Base-by-base conservation (phyloP, 53 echinoderm and acorn worm genomes). In the Echinometra lucunter region DNA sequence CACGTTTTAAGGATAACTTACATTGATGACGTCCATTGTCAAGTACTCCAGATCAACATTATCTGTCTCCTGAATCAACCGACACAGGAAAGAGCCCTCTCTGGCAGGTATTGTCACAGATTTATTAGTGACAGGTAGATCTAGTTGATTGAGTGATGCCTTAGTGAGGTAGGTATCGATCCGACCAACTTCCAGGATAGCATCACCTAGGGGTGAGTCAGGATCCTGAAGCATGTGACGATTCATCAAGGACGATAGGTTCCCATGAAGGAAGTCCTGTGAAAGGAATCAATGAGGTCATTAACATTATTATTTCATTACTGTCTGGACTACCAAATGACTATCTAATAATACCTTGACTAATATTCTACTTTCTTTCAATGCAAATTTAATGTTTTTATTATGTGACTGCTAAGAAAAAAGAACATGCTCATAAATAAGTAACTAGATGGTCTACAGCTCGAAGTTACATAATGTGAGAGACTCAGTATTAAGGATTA, bases 11-110 rank as follows among this genome's bases (percentile, higher is more conserved):
- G 30, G 60, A 63, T 60, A 90, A 95, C 88, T 85, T 87, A 99
- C 99, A 96, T 98, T 98, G 74, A 98, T 95, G 93, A 97, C 96
- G 28, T 99, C 99, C 6, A 96, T 88, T 11, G 99, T 97, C 89
- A 99, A 93, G 81, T 96, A 92, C 21, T 94, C 96, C 80, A 99
- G 91, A 66, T 96, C 96, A 44, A 98, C 95, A 7, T 72, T 95
- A 91, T 99, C 99, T 17, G 99, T 96, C 16, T 90, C 94, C 63
- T 83, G 92, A 35, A 98, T 94, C 44, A 99, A 55, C 66, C 96
- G 96, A 66, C 97, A 99, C 23, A 98, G 91, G 95, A 98, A 97
- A 19, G 99, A 97, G 58, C 98, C 99, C 35, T 95, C 96, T 55
- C 95, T 95, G 94, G 94, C 94, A n/a, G 94, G 94, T 23, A 94